phyloP scores from a whole-genome alignment of 2,888 invertebrate species.

The Tortricodes alternella region DNA sequence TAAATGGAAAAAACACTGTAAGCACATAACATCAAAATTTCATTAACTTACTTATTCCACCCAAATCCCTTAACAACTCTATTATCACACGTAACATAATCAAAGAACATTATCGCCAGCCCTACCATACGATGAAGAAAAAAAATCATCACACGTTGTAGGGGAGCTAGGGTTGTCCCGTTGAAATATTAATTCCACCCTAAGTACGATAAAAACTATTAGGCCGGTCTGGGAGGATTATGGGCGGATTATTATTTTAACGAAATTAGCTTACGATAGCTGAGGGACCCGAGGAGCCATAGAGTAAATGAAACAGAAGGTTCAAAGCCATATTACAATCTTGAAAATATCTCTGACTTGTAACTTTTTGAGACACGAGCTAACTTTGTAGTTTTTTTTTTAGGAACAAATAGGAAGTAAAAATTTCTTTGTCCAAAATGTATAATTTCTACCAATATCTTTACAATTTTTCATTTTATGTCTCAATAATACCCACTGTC shows the following conservation, averaged over 20 bases:
- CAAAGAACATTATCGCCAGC: conserved; percentile 22
- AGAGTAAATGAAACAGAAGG: conserved; percentile 46
- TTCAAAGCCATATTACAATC: too few relatives aligned
- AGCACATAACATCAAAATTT: not conserved
- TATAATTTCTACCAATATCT: too few relatives aligned
- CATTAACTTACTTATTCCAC: not conserved
- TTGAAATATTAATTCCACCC: conserved; percentile 77
- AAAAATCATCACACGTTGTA: conserved; percentile 39
- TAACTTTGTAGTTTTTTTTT: too few relatives aligned
- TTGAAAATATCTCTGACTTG: too few relatives aligned
- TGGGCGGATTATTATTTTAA: conserved; percentile 80
- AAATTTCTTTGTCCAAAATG: too few relatives aligned
- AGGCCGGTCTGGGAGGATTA: conserved; percentile 67
- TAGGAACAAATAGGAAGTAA: too few relatives aligned
- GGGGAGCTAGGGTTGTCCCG: conserved; percentile 44
- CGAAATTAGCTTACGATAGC: conserved; percentile 78
- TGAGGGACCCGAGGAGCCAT: conserved; percentile 56
- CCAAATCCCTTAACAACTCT: conserved; percentile 11
- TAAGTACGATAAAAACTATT: conserved; percentile 76
- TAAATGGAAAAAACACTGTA: not conserved
- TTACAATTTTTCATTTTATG: too few relatives aligned
- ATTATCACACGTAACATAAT: conserved; percentile 20
- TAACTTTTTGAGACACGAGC: too few relatives aligned
- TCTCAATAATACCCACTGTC: too few relatives aligned
- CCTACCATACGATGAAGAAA: conserved; percentile 26